These are phyloP conservation scores for Folsomia manolachei DNA, from an alignment of 2,888 invertebrate genomes.

Conservation along the genomic window DNA sequence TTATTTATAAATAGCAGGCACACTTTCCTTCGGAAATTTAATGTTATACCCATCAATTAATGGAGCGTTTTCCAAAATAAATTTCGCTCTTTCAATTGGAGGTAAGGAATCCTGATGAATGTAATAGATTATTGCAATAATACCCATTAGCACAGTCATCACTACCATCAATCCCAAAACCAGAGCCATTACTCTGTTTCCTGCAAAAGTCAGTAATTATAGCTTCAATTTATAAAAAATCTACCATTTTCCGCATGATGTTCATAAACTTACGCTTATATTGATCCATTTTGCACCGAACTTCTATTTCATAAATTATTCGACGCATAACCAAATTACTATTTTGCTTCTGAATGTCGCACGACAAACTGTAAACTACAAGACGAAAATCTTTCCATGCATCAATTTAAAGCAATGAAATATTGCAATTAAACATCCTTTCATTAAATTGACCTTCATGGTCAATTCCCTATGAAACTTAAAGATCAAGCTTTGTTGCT, in stretches of 20 bases:
- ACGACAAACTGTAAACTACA: no score
- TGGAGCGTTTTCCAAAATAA: slow-evolving; percentile 42
- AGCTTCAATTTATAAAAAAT: background rate
- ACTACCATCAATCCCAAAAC: slow-evolving; percentile 9
- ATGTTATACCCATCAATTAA: slow-evolving; percentile 50
- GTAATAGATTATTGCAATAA: slow-evolving; percentile 21
- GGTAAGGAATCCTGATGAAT: slow-evolving; percentile 32
- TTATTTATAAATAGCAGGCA: background rate
- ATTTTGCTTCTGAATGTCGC: no score
- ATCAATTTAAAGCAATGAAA: no score
- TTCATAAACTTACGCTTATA: background rate
- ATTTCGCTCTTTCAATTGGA: slow-evolving; percentile 41
- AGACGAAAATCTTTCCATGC: no score
- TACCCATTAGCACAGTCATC: slow-evolving; percentile 20
- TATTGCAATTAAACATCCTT: no score
- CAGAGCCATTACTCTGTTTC: slow-evolving; percentile 24
- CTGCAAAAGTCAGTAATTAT: no score
- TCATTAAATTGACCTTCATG: no score
- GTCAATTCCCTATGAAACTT: no score
- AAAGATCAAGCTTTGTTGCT: no score
- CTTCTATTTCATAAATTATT: background rate
- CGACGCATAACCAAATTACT: background rate
- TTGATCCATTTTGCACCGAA: background rate
- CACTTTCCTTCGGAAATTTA: background rate
- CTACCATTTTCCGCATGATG: no score